Base-by-base conservation (phyloP, 2,888 invertebrate genomes). In the Bombylius discolor region DNA sequence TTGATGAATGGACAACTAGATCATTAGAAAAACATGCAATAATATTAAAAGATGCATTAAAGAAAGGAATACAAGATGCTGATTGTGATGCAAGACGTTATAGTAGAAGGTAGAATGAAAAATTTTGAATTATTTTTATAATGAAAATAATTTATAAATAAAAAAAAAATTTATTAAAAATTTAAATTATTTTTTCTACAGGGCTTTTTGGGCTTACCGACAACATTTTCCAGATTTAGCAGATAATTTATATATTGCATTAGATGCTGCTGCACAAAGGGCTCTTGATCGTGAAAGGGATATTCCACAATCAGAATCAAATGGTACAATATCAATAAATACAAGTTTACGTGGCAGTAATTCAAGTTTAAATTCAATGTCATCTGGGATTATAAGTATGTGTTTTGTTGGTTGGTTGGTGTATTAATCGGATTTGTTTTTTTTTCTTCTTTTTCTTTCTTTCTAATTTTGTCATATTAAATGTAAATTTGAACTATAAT, bases 171-270 rank as follows among this genome's bases (percentile, higher is more conserved):
- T n/a, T n/a, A n/a, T n/a, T n/a, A n/a, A n/a, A n/a, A n/a, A n/a
- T 34, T 34, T 34, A 34, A 34, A 6, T 12, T 56, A 51, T 56
- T 51, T 44, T 57, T 60, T 60, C 63, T 68, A 57, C 70, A 90
- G 92, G 68, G 90, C 93, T n/a, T 97, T 85, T 75, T 87, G 88
- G 82, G 85, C 86, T 14, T 96, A 92, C 76, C 84, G 87, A 54
- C 84, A 87, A 4, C 89, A 92, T 68, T 97, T 96, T 76, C 91
- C 92, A 0, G 89, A 88, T 4, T 86, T 90, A 64, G 95, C 95
- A 0, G 95, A 96, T 60, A 78, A 80, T 34, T 76, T 98, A 61
- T 81, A 95, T 65, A 81, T 84, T 55, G 83, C 86, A 0, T 78
- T 99, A 52, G 98, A 98, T 68, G 79, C 85, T 3, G 82, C 79